These are phyloP conservation scores for Lymantria dispar DNA, from an alignment of 2,888 invertebrate genomes.

Conservation along the genomic window DNA sequence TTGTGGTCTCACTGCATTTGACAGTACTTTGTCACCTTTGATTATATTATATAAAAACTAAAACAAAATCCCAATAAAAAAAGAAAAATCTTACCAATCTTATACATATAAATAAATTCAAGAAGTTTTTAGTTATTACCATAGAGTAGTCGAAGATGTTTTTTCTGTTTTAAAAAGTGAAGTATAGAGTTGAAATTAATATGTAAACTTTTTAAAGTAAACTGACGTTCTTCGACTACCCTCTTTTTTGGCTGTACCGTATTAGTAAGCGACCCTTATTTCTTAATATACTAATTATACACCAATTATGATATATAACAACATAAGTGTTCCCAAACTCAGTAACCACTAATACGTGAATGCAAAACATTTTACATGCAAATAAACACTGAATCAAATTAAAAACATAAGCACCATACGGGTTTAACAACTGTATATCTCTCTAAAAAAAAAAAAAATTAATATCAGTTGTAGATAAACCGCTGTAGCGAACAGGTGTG, in stretches of 20 bases:
- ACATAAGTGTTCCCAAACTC: constrained; percentile 52
- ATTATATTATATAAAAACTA: neutral
- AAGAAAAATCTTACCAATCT: no score
- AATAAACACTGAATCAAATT: constrained; percentile 68
- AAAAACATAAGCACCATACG: constrained; percentile 43
- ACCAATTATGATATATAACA: constrained; percentile 44
- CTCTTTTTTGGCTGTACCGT: constrained; percentile 7
- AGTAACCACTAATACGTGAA: constrained; percentile 56
- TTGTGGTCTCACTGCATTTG: constrained; percentile 31
- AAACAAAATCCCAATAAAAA: no score
- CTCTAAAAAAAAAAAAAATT: neutral
- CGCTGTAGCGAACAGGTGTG: neutral
- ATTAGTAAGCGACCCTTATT: constrained; percentile 48
- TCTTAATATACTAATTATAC: constrained; percentile 48
- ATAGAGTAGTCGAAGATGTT: no score
- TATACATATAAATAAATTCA: no score
- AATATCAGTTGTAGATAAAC: constrained; percentile 1
- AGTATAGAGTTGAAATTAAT: no score
- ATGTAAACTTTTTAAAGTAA: no score
- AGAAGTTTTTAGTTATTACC: no score
- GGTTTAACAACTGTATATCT: constrained; percentile 18
- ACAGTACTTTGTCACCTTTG: neutral
- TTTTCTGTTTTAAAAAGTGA: no score
- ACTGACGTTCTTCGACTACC: no score
- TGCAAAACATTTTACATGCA: constrained; percentile 80